These are phyloP conservation scores for Pygocentrus nattereri DNA, from an alignment of 2,797 vertebrate species.

Conservation along the genomic window DNA sequence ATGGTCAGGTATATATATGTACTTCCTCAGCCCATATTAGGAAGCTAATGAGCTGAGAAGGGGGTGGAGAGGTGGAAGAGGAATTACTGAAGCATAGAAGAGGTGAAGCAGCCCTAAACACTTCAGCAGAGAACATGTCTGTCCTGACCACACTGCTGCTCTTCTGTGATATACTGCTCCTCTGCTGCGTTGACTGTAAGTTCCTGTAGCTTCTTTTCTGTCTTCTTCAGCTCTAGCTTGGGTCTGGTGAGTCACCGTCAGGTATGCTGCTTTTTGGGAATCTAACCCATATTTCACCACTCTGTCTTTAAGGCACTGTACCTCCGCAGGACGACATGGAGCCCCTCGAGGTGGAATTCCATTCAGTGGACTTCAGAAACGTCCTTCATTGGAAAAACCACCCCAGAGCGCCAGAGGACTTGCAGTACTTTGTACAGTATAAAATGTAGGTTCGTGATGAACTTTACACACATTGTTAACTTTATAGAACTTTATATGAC, in stretches of 20 bases:
- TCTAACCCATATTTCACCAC: background rate
- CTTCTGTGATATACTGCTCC: slow-evolving; percentile 21
- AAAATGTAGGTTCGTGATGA: slow-evolving; percentile 76
- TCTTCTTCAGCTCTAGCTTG: background rate
- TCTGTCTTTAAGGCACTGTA: slow-evolving; percentile 48
- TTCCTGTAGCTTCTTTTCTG: slow-evolving; percentile 8
- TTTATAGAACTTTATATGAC: no score
- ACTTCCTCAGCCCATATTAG: background rate
- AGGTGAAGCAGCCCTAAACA: background rate
- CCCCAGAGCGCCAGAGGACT: slow-evolving; percentile 35
- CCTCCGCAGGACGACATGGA: slow-evolving; percentile 49
- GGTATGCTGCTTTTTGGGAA: background rate
- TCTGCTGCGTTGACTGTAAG: slow-evolving; percentile 48
- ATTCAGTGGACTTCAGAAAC: slow-evolving; percentile 77
- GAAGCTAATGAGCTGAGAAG: background rate
- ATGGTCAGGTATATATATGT: background rate
- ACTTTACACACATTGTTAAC: background rate
- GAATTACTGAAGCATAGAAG: slow-evolving; percentile 29
- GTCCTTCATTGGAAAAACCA: slow-evolving; percentile 70
- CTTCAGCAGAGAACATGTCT: slow-evolving; percentile 47
- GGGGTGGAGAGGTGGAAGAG: background rate
- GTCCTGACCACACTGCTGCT: slow-evolving; percentile 36
- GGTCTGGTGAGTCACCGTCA: background rate
- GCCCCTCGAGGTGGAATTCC: slow-evolving; percentile 70
- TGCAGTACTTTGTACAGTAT: slow-evolving; percentile 77